Evolutionary conservation across 2,888 invertebrate species (phyloP), one percentile per base, ranked within the genome.

Genomic region (Lepidocyrtoides sp.): DNA sequence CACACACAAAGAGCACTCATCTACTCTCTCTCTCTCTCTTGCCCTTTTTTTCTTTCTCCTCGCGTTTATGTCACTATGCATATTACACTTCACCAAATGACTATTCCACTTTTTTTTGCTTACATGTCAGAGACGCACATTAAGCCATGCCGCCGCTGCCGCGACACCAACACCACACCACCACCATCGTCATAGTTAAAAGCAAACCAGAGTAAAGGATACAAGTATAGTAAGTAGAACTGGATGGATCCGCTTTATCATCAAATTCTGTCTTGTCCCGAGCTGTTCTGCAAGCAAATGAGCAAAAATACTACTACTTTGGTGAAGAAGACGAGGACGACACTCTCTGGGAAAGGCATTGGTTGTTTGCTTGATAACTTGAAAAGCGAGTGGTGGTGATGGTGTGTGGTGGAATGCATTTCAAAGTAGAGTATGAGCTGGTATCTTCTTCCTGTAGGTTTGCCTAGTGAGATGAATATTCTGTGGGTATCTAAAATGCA

Each of bases 231-330:
- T n/a, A n/a, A n/a, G n/a, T n/a, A n/a, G n/a, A n/a, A n/a, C n/a
- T n/a, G n/a, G n/a, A n/a, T n/a, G n/a, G n/a, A n/a, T n/a, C n/a
- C n/a, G 36, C 32, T 66, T 12, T 32, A 66, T 66, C 66, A 32
- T 66, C n/a, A 26, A n/a, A n/a, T 29, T 66, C n/a, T 66, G n/a
- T 66, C 29, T 29, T 66, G 32, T 26, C 26, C 2, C 26, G 23
- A 2, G 0, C 63, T 60, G 41, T 32, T 81, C 20, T 20, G 60
- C 51, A 82, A 63, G 60, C 63, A 84, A 84, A 84, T 84, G 66
- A 66, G 69, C 66, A 44, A 26, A 82, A 84, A 84, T 82, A 84
- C 1, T 66, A 36, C n/a, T n/a, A n/a, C n/a, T n/a, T n/a, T n/a
- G n/a, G n/a, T n/a, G n/a, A n/a, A n/a, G n/a, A n/a, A n/a, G n/a